Percentiles rank a stretch among this genome's conserved stretches.
These are phyloP conservation scores for Machimus atricapillus DNA, from an alignment of 2,888 invertebrate species.

Conservation along the genomic window DNA sequence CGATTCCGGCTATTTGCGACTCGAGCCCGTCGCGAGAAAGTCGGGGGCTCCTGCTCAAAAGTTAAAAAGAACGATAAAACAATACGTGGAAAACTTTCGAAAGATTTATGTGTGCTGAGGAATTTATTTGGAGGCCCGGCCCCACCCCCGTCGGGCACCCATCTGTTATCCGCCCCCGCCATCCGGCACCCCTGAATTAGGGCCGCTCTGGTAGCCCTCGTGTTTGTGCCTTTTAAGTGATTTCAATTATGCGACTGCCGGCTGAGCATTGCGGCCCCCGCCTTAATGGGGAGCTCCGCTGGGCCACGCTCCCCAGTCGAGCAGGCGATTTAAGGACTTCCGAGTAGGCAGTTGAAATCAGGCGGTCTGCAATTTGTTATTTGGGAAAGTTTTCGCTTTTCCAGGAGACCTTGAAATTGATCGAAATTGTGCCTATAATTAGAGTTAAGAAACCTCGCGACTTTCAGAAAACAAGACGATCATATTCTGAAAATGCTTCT, in stretches of 20 bases:
- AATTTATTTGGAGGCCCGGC: constrained; percentile 24
- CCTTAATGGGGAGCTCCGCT: not conserved
- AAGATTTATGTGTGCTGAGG: constrained; percentile 41
- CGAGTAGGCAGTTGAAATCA: not conserved
- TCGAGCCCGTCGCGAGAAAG: not conserved
- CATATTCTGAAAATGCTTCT: not conserved
- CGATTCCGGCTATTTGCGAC: not conserved
- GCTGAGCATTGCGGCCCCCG: not conserved
- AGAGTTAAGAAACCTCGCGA: not conserved
- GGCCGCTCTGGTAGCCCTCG: not conserved
- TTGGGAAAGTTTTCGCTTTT: not conserved
- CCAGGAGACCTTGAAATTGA: not conserved
- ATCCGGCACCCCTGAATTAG: not conserved
- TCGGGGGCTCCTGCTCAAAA: constrained; percentile 36
- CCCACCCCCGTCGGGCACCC: not conserved
- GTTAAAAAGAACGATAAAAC: constrained; percentile 43
- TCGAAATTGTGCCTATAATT: not conserved
- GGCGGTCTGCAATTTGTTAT: not conserved
- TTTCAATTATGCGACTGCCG: constrained; percentile 36
- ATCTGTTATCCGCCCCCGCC: constrained; percentile 26
- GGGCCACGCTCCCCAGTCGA: not conserved
- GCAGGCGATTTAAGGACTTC: constrained; percentile 18
- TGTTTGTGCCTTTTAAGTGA: constrained; percentile 35
- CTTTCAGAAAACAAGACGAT: not conserved
- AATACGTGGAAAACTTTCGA: constrained; percentile 37